Conservation (phyloP, 2,113 vertebrate genomes). For the Tympanuchus pallidicinctus region DNA sequence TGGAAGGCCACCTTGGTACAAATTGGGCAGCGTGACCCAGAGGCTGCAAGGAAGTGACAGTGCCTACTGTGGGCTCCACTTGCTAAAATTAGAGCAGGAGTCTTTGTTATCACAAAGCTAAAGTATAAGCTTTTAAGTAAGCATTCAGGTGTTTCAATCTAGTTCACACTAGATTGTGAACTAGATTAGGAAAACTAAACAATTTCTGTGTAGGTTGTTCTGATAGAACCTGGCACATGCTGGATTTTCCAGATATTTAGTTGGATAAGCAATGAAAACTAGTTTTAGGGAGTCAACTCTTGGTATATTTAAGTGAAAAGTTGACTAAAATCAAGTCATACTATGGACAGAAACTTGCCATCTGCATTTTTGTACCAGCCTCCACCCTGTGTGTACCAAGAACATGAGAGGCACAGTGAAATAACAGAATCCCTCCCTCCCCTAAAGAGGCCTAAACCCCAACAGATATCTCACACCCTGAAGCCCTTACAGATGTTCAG, state of each 20-base stretch:
- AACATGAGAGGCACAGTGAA: background rate
- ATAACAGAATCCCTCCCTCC: background rate
- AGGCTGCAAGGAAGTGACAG: background rate
- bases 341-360: background rate
- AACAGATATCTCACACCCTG: background rate
- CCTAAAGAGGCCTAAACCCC: background rate
- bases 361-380: background rate
- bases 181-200: background rate
- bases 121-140: background rate
- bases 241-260: background rate
- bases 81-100: conserved; percentile 8
- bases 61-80: fast-evolving
- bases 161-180: background rate
- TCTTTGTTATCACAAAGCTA: background rate
- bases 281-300: background rate
- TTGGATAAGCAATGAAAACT: background rate
- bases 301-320: background rate
- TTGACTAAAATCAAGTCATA: background rate
- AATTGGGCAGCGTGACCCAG: background rate
- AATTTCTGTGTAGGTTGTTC: background rate
- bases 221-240: background rate
- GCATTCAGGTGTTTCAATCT: background rate
- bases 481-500: background rate
- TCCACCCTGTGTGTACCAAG: background rate
- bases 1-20: background rate